Conservation (phyloP, 2,113 vertebrate species). For the Mesembrinibis cayennensis region DNA sequence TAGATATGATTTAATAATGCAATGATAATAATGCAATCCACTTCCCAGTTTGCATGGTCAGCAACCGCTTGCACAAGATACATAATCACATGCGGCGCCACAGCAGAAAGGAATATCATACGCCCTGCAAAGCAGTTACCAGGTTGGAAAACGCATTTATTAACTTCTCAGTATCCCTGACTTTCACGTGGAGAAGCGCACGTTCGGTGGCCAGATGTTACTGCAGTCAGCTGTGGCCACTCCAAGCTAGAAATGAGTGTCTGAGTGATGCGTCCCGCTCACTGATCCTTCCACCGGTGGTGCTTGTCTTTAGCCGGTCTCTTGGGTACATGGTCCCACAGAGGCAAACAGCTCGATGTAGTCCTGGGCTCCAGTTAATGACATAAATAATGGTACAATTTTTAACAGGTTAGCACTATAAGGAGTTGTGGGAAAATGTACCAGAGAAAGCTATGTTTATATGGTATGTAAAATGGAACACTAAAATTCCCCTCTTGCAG, state of each 20-base stretch:
- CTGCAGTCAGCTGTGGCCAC: background rate
- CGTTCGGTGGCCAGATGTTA: background rate
- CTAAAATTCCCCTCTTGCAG: background rate
- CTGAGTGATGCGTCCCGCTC: background rate
- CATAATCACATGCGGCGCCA: background rate
- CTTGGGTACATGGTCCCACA: background rate
- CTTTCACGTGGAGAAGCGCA: background rate
- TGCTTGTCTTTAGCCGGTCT: background rate
- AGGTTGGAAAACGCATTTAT: background rate
- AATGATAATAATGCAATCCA: background rate
- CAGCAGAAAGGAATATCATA: background rate
- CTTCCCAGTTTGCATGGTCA: background rate
- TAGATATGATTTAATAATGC: background rate
- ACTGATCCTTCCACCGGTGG: background rate
- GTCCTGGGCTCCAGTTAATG: background rate
- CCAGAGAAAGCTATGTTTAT: background rate
- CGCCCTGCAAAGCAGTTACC: background rate
- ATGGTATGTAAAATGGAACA: background rate
- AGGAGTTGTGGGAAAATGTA: background rate
- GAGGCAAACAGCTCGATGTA: background rate
- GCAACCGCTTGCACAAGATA: background rate
- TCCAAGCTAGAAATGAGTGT: background rate
- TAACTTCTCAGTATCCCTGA: background rate
- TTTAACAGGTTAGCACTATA: background rate
- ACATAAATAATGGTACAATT: background rate